These are phyloP conservation scores for Sebastolobus altivelis DNA, from an alignment of 2,797 vertebrate species.

Conservation along the genomic window DNA sequence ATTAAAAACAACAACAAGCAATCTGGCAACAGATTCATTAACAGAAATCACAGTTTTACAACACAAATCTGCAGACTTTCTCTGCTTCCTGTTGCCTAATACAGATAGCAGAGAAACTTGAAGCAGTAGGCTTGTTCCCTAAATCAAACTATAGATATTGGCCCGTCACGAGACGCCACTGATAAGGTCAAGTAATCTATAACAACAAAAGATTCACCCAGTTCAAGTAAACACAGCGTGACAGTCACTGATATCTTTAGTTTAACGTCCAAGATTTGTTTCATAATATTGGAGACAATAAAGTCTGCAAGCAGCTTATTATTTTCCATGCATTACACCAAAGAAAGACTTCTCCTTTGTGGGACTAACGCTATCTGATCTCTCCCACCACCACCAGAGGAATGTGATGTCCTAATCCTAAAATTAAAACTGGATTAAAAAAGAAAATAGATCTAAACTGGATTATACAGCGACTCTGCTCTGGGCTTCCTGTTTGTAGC, in stretches of 20 bases:
- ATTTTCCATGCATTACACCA: not conserved
- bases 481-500: conserved; percentile 15
- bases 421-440: conserved; percentile 21
- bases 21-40: conserved; percentile 8
- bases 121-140: not conserved
- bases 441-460: conserved; percentile 17
- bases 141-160: not conserved
- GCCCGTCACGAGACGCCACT: not conserved
- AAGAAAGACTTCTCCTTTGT: not conserved
- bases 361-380: conserved; percentile 10
- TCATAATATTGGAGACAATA: conserved; percentile 25
- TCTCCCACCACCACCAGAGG: not conserved
- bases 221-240: not conserved
- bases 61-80: not conserved
- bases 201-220: not conserved
- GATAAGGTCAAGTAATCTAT: conserved; percentile 9
- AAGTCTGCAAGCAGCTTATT: conserved; percentile 24
- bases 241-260: not conserved
- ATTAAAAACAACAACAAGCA: not conserved
- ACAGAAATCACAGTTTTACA: not conserved
- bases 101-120: not conserved
- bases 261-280: conserved; percentile 11
- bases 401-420: not conserved
- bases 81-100: not conserved
- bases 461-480: conserved; percentile 3